Conservation (phyloP, 1,140 invertebrate genomes). For the Zaprionus vittiger region DNA sequence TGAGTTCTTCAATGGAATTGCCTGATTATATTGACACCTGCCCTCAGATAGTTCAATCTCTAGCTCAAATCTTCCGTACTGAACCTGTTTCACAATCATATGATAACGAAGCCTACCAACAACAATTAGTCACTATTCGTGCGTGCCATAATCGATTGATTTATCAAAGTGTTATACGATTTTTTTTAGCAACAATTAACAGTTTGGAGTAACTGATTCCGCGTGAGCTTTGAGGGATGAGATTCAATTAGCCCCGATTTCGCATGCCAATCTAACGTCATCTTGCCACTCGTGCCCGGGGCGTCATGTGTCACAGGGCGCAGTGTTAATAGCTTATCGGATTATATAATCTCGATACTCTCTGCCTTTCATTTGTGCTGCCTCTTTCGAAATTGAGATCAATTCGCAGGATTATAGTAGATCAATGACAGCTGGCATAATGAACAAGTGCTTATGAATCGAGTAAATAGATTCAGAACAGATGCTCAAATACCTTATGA, state of each 20-base stretch:
- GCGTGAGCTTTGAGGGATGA: background rate
- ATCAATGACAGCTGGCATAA: conserved; percentile 3
- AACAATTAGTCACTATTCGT: background rate
- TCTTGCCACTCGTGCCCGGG: background rate
- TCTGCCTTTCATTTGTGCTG: background rate
- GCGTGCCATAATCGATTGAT: background rate
- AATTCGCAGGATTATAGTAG: background rate
- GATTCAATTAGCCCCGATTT: conserved; percentile 17
- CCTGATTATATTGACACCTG: conserved; percentile 10
- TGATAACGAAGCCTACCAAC: conserved; percentile 21
- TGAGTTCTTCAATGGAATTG: background rate
- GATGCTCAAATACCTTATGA: background rate
- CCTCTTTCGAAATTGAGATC: background rate
- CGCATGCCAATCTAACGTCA: conserved; percentile 13
- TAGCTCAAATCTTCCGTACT: conserved; percentile 5
- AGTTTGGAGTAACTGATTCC: background rate
- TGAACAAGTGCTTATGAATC: conserved; percentile 6
- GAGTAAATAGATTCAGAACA: background rate
- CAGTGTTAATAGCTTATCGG: conserved; percentile 1
- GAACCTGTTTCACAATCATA: conserved; percentile 21
- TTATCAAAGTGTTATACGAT: conserved; percentile 6
- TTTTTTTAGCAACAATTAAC: conserved; percentile 43
- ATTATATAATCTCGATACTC: conserved; percentile 26
- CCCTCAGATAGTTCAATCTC: background rate
- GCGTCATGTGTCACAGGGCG: background rate